Conservation (phyloP, 2,888 invertebrate species). For the Mycalesis mineus region DNA sequence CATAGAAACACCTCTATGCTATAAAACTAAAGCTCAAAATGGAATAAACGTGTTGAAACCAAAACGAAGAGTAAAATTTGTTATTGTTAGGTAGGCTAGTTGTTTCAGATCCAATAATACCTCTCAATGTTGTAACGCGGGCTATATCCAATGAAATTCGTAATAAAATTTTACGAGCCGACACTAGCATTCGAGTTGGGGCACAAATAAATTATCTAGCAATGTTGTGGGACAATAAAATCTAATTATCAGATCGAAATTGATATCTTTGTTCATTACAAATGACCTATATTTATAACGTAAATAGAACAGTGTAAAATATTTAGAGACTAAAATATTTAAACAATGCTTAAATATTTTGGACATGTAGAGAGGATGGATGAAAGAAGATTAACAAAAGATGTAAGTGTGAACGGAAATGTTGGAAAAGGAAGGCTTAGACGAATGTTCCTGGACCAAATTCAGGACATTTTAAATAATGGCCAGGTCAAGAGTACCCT, state of each 20-base stretch:
- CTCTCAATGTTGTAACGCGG: slow-evolving; percentile 26
- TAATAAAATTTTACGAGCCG: slow-evolving; percentile 33
- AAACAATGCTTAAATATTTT: too few species aligned
- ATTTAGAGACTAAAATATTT: too few species aligned
- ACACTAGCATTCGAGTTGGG: slow-evolving; percentile 29
- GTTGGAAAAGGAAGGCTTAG: too few species aligned
- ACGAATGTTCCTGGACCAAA: too few species aligned
- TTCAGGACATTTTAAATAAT: too few species aligned
- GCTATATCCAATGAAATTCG: slow-evolving; percentile 28
- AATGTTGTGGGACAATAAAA: slow-evolving; percentile 13
- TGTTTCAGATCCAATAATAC: slow-evolving; percentile 24
- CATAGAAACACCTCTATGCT: not conserved
- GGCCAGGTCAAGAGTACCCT: too few species aligned
- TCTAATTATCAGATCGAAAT: slow-evolving; percentile 14
- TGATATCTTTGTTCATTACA: slow-evolving; percentile 8
- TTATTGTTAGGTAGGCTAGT: slow-evolving; percentile 5
- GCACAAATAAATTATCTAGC: slow-evolving; percentile 13
- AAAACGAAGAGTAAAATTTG: slow-evolving; percentile 3
- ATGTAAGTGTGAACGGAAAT: too few species aligned
- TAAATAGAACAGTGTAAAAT: too few species aligned
- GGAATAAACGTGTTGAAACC: not conserved
- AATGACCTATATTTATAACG: not conserved
- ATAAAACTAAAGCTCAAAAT: not conserved
- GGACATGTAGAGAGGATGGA: too few species aligned
- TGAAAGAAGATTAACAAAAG: too few species aligned